phyloP scores from a whole-genome alignment of 2,113 vertebrate genomes.

The Trachemys scripta region DNA sequence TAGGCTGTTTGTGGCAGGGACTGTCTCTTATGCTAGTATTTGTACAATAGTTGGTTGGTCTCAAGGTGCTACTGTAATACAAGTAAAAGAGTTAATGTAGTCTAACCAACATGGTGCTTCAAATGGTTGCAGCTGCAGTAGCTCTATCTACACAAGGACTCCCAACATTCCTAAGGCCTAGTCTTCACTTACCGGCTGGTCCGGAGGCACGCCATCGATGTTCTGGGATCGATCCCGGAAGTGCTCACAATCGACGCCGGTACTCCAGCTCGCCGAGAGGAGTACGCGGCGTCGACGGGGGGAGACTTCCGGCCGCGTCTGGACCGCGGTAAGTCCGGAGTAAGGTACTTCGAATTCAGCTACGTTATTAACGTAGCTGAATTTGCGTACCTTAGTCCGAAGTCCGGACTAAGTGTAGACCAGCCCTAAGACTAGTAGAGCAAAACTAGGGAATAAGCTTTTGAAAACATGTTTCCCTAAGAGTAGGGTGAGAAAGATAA shows the following conservation, averaged over 20 bases:
- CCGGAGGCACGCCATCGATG: no score
- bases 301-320: no score
- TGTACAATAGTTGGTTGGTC: not conserved
- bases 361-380: no score
- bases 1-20: not conserved
- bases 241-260: no score
- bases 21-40: not conserved
- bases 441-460: not conserved
- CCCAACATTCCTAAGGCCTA: not conserved
- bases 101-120: constrained; percentile 25
- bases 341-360: no score
- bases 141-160: not conserved
- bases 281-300: no score
- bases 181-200: no score
- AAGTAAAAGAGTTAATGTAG: not conserved
- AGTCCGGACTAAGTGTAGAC: no score
- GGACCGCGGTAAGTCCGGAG: no score
- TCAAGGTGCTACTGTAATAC: not conserved
- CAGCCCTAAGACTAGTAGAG: not conserved
- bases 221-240: no score
- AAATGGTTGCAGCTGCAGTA: not conserved
- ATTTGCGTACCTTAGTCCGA: no score
- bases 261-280: no score
- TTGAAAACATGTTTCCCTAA: not conserved
- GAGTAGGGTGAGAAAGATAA: not conserved